A percentile compares a stretch with the other conserved stretches of the same genome.
phyloP scores from a whole-genome alignment of 2,797 vertebrate genomes.

The Lutjanus argentimaculatus region DNA sequence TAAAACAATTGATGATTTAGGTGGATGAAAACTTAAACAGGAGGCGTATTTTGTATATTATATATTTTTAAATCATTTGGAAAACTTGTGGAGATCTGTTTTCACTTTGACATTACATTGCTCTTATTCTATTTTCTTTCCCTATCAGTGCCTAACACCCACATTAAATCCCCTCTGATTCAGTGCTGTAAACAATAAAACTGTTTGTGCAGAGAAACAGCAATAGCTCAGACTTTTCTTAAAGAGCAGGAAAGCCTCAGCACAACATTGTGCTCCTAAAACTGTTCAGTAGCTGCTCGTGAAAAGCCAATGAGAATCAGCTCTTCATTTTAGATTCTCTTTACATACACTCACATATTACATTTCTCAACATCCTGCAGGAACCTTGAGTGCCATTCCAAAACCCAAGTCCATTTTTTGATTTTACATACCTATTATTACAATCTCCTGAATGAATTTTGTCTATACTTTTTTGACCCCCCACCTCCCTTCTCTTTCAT shows the following conservation, averaged over 20 bases:
- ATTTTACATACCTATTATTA: no score
- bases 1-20: no score
- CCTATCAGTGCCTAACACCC: background rate
- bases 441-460: slow-evolving; percentile 29
- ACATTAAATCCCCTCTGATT: background rate
- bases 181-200: background rate
- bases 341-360: slow-evolving; percentile 20
- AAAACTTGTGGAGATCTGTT: background rate
- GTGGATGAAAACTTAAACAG: no score
- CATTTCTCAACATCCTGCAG: slow-evolving; percentile 17
- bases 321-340: no score
- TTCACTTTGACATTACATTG: background rate
- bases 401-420: no score
- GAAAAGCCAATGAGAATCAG: no score
- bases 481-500: slow-evolving; percentile 7
- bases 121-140: background rate
- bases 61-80: background rate
- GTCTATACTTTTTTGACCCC: slow-evolving; percentile 14
- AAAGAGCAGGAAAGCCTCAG: background rate
- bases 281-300: no score
- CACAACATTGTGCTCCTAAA: background rate
- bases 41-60: background rate
- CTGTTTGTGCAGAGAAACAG: background rate
- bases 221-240: background rate
- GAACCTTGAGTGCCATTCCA: no score